phyloP scores from a whole-genome alignment of 2,888 invertebrate genomes.

The Chymomyza caudatula region DNA sequence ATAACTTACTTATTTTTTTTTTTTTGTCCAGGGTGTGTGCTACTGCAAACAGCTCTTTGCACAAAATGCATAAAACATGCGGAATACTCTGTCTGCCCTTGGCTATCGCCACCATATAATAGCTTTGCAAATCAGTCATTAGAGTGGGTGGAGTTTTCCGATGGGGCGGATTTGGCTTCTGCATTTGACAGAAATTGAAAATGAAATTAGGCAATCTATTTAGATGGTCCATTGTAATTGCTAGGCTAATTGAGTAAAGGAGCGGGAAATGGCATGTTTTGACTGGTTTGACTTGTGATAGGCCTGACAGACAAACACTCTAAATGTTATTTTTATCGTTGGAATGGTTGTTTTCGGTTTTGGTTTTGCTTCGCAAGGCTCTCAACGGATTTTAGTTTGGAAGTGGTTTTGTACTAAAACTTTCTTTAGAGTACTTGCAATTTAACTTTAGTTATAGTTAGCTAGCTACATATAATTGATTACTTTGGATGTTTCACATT shows the following conservation, averaged over 20 bases:
- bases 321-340: background rate
- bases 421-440: too few relatives aligned
- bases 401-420: too few relatives aligned
- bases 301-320: background rate
- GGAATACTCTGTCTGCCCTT: background rate
- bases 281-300: background rate
- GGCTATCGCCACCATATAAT: slow-evolving; percentile 33
- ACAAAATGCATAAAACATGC: slow-evolving; percentile 5
- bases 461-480: too few relatives aligned
- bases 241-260: slow-evolving; percentile 40
- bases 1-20: slow-evolving; percentile 63
- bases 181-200: slow-evolving; percentile 3
- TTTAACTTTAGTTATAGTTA: too few relatives aligned
- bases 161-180: background rate
- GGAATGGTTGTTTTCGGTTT: background rate
- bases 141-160: slow-evolving; percentile 9
- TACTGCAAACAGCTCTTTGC: background rate
- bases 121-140: slow-evolving; percentile 49
- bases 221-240: slow-evolving; percentile 50
- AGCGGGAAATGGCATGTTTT: background rate
- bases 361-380: background rate
- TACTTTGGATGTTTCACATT: too few relatives aligned
- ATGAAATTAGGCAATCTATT: slow-evolving; percentile 60
- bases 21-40: slow-evolving; percentile 9
- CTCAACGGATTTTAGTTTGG: background rate